Conservation (phyloP, 2,113 vertebrate genomes). For the Nymphicus hollandicus region DNA sequence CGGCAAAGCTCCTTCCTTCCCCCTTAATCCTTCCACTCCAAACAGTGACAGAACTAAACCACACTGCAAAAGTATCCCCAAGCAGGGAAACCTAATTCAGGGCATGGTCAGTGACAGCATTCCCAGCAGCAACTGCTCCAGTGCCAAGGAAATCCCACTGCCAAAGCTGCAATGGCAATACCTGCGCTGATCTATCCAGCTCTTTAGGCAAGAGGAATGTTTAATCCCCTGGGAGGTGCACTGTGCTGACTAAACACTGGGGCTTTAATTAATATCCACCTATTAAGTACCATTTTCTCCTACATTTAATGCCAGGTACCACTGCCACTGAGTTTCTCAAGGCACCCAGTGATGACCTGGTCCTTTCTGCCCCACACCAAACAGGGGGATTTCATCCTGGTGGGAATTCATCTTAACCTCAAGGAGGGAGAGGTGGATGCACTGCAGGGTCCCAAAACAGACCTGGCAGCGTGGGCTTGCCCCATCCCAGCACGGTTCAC, state of each 20-base stretch:
- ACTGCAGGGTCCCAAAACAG: background rate
- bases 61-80: background rate
- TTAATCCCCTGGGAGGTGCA: background rate
- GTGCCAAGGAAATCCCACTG: fast-evolving
- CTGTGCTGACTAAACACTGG: background rate
- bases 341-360: background rate
- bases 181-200: fast-evolving
- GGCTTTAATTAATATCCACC: background rate
- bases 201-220: background rate
- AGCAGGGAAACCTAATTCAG: background rate
- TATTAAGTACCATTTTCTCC: background rate
- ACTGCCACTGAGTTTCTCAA: background rate
- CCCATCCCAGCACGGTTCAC: background rate
- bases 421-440: background rate
- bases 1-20: background rate
- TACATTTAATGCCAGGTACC: background rate
- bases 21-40: background rate
- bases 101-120: fast-evolving
- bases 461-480: background rate
- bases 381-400: fast-evolving
- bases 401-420: background rate
- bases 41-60: background rate
- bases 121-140: background rate
- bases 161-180: fast-evolving
- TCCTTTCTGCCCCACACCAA: background rate